These are phyloP conservation scores for Propithecus perrieri DNA, from an alignment of 2,797 vertebrate genomes.

Conservation along the genomic window DNA sequence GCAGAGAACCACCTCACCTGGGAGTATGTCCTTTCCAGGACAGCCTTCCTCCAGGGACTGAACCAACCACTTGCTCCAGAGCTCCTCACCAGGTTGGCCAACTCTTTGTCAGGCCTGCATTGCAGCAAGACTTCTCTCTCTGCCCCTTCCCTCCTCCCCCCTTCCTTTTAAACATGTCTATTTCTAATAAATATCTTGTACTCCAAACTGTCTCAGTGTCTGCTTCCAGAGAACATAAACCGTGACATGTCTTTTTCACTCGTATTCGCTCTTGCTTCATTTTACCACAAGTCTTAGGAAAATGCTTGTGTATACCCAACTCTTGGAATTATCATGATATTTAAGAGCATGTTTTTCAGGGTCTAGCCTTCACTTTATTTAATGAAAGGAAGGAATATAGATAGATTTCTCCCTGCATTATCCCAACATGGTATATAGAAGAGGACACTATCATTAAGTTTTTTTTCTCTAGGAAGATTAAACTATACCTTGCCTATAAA, in stretches of 20 bases:
- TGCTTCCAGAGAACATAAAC: neutral
- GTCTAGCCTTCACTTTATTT: constrained; percentile 6
- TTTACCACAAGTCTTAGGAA: constrained; percentile 20
- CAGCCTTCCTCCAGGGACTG: neutral
- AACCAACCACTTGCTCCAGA: neutral
- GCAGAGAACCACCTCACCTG: neutral
- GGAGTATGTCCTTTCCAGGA: neutral
- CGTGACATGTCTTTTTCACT: neutral
- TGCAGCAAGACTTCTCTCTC: neutral
- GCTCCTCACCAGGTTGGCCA: neutral
- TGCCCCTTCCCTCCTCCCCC: neutral
- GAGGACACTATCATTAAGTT: neutral
- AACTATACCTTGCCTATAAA: constrained; percentile 9
- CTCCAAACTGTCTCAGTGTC: neutral
- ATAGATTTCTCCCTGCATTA: neutral
- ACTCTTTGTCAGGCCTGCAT: neutral
- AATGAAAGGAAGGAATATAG: constrained; percentile 9
- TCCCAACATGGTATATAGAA: neutral
- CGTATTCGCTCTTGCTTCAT: constrained; percentile 22
- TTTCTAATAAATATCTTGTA: neutral
- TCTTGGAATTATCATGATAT: neutral
- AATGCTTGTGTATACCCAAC: neutral
- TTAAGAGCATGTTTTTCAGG: neutral
- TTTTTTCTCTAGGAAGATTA: constrained; percentile 52
- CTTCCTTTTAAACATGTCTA: neutral